Evolutionary conservation across 2,113 vertebrate species (phyloP), one percentile per base, ranked within the genome.

Genomic region (Syngnathus scovelli): DNA sequence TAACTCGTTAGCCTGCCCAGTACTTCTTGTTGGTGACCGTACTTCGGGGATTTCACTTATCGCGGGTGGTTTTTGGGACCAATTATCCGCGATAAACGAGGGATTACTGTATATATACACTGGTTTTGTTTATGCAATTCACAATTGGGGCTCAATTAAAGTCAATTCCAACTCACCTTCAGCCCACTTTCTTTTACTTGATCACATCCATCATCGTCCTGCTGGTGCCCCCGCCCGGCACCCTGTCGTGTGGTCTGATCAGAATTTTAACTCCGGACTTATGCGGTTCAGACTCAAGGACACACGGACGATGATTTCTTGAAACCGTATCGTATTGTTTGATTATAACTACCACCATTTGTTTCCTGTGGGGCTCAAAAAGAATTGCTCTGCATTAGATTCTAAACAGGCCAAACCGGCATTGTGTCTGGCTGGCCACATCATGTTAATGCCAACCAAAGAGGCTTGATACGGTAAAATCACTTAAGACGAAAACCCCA

Each of bases 251-350:
- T 61, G n/a, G 38, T 21, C 61, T 43, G 39, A 55, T 49, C 16
- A 58, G 39, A 64, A 49, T 36, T 52, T 38, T 39, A 46, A 49
- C 54, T 0, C n/a, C 18, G 51, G 69, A 61, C 37, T 61, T 55
- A 8, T 51, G 37, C 19, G 15, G 60, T 51, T 16, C 15, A 39
- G 21, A 58, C 69, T 73, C 68, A 77, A 70, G 74, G 71, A 65
- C 68, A 64, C 49, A 52, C 64, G n/a, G 48, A 36, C 37, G 18
- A 39, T 21, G 41, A 59, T 33, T 56, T 15, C 5, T 39, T 23
- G 16, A 48, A 72, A 44, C 41, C 3, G 3, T 5, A 15, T 23
- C 37, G 18, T 56, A 6, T 12, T 64, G 63, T 49, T 38, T 7
- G 37, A 52, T 51, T 51, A n/a, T n/a, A n/a, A 9, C 7, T n/a